Conservation (phyloP, 2,797 vertebrate genomes). For the Pitangus sulphuratus region DNA sequence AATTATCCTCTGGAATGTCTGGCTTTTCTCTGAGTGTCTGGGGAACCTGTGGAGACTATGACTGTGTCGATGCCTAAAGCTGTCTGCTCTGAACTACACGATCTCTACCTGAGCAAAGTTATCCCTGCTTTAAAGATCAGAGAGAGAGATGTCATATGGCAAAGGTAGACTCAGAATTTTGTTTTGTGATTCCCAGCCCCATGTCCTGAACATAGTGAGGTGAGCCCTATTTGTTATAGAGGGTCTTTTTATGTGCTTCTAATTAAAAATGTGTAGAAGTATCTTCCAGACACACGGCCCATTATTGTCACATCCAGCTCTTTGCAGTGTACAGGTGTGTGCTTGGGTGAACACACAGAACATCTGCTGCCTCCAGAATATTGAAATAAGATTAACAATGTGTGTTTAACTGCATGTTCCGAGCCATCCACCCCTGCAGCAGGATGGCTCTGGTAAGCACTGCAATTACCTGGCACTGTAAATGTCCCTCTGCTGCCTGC, state of each 20-base stretch:
- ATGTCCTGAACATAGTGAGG: accelerated
- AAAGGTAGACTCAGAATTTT: not conserved
- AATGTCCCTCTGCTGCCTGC: not conserved
- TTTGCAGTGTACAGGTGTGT: not conserved
- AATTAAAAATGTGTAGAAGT: accelerated
- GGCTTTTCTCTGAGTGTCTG: not conserved
- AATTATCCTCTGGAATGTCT: not conserved
- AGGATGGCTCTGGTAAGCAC: not conserved
- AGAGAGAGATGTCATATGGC: not conserved
- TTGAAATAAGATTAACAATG: not conserved
- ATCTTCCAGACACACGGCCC: accelerated
- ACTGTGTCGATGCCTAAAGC: not conserved
- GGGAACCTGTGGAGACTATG: not conserved
- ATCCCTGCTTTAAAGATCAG: not conserved
- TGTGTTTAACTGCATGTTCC: not conserved
- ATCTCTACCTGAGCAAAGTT: not conserved
- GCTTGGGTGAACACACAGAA: not conserved
- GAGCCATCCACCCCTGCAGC: not conserved
- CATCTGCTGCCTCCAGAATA: not conserved
- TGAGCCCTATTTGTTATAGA: accelerated
- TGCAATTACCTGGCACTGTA: not conserved
- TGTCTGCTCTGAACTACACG: accelerated
- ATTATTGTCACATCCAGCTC: not conserved
- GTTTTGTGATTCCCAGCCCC: not conserved
- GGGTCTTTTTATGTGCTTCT: not conserved